phyloP scores from a whole-genome alignment of 2,113 vertebrate species.

The Hippocampus abdominalis region DNA sequence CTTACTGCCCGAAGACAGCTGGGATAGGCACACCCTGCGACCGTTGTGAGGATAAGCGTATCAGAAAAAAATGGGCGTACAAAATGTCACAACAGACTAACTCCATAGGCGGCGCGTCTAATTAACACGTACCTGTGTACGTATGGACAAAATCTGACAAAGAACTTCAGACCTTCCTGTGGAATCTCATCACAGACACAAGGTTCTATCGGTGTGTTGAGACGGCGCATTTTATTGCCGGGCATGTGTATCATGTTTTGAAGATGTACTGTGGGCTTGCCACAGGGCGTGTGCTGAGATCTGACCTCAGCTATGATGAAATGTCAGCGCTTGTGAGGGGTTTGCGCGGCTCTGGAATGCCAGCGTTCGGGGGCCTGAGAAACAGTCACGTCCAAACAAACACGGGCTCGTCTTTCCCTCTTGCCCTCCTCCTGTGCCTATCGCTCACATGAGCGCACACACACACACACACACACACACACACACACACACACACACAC shows the following conservation, averaged over 20 bases:
- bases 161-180: background rate
- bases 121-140: background rate
- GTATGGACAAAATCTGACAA: background rate
- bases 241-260: constrained; percentile 21
- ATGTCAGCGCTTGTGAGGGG: constrained; percentile 28
- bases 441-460: constrained; percentile 43
- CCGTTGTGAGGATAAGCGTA: too few species aligned
- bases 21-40: too few species aligned
- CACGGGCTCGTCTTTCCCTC: constrained; percentile 75
- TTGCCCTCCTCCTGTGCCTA: constrained; percentile 59
- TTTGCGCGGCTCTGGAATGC: constrained; percentile 54
- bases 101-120: too few species aligned
- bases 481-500: constrained; percentile 17
- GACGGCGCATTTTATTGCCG: background rate
- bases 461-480: constrained; percentile 32
- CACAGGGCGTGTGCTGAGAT: constrained; percentile 33
- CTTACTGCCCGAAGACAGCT: too few species aligned
- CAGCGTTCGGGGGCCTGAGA: constrained; percentile 73
- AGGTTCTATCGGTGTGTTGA: background rate
- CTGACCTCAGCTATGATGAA: constrained; percentile 44
- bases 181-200: background rate
- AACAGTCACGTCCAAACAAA: constrained; percentile 78
- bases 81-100: too few species aligned
- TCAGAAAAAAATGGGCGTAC: too few species aligned
- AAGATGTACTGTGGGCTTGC: constrained; percentile 28